Conservation (phyloP, 2,888 invertebrate genomes). For the Nephrocerus scutellatus region DNA sequence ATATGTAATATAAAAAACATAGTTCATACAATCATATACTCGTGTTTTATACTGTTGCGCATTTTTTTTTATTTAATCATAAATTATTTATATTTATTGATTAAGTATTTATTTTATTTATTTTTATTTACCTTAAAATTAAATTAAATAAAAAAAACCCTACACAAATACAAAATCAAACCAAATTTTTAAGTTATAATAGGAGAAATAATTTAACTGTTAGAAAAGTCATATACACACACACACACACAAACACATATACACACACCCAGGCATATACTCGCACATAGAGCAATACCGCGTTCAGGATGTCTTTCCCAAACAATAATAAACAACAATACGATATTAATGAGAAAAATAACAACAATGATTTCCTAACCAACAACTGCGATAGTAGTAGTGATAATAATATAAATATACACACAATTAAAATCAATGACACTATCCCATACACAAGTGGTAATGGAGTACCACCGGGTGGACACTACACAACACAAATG, state of each 20-base stretch:
- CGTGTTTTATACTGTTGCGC: too few relatives aligned
- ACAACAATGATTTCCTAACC: constrained; percentile 15
- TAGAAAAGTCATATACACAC: too few relatives aligned
- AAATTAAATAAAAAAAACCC: constrained; percentile 3
- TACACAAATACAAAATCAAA: constrained; percentile 3
- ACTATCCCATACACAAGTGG: constrained; percentile 31
- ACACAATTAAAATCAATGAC: constrained; percentile 28
- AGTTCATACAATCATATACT: too few relatives aligned
- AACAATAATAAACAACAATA: constrained; percentile 10
- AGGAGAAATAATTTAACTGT: too few relatives aligned
- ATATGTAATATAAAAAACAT: too few relatives aligned
- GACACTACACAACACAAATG: constrained; percentile 34
- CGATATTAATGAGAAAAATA: constrained; percentile 2
- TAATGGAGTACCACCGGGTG: constrained; percentile 36
- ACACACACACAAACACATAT: constrained; percentile 17
- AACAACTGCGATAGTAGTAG: neutral
- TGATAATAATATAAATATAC: constrained; percentile 26
- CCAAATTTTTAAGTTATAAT: neutral
- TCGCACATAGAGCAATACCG: constrained; percentile 16
- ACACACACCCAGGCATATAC: too few relatives aligned
- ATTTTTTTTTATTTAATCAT: too few relatives aligned
- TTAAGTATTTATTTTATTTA: constrained; percentile 11
- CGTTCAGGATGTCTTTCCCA: constrained; percentile 1
- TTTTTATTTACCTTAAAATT: constrained; percentile 11
- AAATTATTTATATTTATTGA: too few relatives aligned